phyloP scores from a whole-genome alignment of 2,113 vertebrate genomes.

The Acrocephalus arundinaceus region DNA sequence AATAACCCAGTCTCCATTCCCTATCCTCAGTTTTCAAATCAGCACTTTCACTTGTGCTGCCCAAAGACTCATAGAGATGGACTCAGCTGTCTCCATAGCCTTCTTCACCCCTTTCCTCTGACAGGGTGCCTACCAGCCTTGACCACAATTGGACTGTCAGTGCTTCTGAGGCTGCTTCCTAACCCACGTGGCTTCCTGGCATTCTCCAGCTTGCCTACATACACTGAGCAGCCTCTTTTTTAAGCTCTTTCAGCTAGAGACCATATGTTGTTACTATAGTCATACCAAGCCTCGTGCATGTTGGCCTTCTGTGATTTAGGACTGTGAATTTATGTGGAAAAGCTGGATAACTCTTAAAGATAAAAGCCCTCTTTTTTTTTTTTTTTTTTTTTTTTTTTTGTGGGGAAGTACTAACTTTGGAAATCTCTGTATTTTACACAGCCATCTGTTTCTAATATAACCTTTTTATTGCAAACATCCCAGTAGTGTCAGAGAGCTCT shows the following conservation, averaged over 20 bases:
- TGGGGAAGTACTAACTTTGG: not conserved
- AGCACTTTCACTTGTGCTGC: not conserved
- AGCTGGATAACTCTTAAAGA: conserved; percentile 6
- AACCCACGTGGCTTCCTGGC: not conserved
- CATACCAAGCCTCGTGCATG: not conserved
- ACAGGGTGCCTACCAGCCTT: fast-evolving
- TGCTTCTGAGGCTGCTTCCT: not conserved
- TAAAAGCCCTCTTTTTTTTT: not conserved
- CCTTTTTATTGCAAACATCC: not conserved
- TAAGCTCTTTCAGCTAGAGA: not conserved
- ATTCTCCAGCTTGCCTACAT: not conserved
- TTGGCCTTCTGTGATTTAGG: conserved; percentile 4
- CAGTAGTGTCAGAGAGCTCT: not conserved
- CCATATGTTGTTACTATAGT: conserved; percentile 16
- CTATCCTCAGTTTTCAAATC: not conserved
- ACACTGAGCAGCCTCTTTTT: conserved; percentile 8
- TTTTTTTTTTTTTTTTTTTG: not conserved
- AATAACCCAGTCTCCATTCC: not conserved
- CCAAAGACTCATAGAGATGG: not conserved
- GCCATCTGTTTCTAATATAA: not conserved
- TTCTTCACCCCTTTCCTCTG: not conserved
- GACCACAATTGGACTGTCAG: not conserved
- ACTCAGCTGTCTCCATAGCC: fast-evolving
- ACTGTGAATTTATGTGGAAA: conserved; percentile 38
- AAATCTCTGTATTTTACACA: not conserved